Percentiles rank a stretch among this genome's conserved stretches.
These are phyloP conservation scores for Palythoa heliodiscus DNA, from an alignment of 92 coral and sea anemone species.

Conservation along the genomic window DNA sequence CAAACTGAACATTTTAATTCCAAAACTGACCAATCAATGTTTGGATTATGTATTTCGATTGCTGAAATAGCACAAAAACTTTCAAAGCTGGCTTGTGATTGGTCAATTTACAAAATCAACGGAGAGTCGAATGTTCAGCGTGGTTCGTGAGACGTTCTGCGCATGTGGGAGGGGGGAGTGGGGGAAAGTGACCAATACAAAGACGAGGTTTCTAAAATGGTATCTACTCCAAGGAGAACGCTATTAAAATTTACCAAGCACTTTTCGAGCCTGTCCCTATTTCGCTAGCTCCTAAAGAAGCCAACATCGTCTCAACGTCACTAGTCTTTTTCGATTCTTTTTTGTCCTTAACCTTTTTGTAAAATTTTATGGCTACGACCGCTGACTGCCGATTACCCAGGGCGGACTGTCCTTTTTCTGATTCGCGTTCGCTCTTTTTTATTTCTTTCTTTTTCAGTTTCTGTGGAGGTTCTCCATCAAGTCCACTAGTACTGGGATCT, in stretches of 20 bases:
- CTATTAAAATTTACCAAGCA: slow-evolving; percentile 7
- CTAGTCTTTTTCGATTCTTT: not conserved
- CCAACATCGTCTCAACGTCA: not conserved
- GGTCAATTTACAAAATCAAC: too few species aligned
- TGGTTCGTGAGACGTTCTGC: not conserved
- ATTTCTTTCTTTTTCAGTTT: slow-evolving; percentile 17
- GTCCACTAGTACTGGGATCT: not conserved
- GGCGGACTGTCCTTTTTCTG: slow-evolving; percentile 24
- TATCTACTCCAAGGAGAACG: not conserved
- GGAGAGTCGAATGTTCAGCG: not conserved
- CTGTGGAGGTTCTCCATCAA: slow-evolving; percentile 13
- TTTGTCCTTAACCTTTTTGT: not conserved
- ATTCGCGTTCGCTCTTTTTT: not conserved
- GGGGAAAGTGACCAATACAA: too few species aligned
- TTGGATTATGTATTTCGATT: too few species aligned
- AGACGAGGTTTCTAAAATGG: too few species aligned
- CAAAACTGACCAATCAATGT: too few species aligned
- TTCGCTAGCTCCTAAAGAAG: not conserved
- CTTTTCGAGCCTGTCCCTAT: slow-evolving; percentile 26
- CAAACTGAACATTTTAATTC: too few species aligned
- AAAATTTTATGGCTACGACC: slow-evolving; percentile 24
- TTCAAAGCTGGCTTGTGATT: too few species aligned
- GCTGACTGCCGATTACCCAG: slow-evolving; percentile 35
- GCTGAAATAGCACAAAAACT: too few species aligned
- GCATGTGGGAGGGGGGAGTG: too few species aligned